phyloP scores from a whole-genome alignment of 2,888 invertebrate species.

The Ariolimax columbianus region DNA sequence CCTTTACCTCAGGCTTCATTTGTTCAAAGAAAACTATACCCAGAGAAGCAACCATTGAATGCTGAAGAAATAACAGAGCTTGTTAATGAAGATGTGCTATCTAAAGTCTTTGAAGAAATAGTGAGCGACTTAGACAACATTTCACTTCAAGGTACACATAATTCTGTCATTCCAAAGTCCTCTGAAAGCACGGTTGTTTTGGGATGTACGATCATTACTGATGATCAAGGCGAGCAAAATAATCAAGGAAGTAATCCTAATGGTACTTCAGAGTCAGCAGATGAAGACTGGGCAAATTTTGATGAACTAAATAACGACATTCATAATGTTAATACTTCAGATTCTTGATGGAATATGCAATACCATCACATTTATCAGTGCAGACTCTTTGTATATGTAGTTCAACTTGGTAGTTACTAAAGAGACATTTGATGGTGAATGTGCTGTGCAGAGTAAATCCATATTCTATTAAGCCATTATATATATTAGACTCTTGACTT shows the following conservation, averaged over 20 bases:
- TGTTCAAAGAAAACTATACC: constrained; percentile 53
- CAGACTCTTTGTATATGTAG: no score
- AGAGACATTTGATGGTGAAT: no score
- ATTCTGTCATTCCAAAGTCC: background rate
- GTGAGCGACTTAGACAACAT: background rate
- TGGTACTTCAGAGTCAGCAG: background rate
- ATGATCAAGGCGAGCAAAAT: background rate
- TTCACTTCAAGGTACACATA: background rate
- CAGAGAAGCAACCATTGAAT: constrained; percentile 54
- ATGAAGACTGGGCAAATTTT: constrained; percentile 48
- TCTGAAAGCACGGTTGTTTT: background rate
- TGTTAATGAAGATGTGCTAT: constrained; percentile 50
- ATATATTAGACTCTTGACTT: no score
- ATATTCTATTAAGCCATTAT: background rate
- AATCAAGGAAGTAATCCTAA: background rate
- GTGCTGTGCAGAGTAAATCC: no score
- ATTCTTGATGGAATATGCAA: background rate
- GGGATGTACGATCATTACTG: background rate
- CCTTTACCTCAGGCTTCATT: constrained; percentile 36
- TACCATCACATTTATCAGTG: background rate
- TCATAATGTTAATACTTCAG: background rate
- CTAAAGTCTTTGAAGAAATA: constrained; percentile 37
- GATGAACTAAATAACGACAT: constrained; percentile 36
- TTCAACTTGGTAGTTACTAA: no score
- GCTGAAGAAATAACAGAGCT: constrained; percentile 53